Conservation (phyloP, 2,888 invertebrate genomes). For the Pelosia muscerda region DNA sequence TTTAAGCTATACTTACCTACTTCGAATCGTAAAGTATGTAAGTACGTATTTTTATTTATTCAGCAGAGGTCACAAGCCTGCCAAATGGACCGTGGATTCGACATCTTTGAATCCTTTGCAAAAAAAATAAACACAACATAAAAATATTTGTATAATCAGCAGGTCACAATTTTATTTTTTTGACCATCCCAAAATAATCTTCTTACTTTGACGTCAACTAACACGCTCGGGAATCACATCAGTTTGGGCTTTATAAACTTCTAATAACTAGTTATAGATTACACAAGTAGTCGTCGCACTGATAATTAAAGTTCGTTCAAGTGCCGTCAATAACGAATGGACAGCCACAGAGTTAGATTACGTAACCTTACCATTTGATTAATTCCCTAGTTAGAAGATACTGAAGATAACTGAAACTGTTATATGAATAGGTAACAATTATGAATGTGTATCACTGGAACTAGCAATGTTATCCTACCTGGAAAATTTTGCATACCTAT, state of each 20-base stretch:
- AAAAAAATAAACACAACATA: not conserved
- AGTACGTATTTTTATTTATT: not conserved
- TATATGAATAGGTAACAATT: too few species aligned
- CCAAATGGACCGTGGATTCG: not conserved
- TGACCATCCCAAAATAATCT: not conserved
- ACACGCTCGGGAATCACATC: not conserved
- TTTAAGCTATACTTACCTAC: not conserved
- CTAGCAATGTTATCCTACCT: too few species aligned
- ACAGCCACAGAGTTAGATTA: not conserved
- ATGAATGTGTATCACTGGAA: too few species aligned
- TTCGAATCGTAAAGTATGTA: not conserved
- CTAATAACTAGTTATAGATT: not conserved
- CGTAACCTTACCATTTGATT: not conserved
- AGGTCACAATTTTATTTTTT: not conserved
- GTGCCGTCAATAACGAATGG: not conserved
- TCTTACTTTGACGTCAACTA: not conserved
- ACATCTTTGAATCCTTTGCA: not conserved
- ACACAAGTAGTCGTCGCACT: conserved; percentile 1
- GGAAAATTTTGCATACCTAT: too few species aligned
- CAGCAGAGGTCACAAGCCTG: not conserved
- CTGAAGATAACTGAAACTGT: not conserved
- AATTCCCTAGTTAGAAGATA: not conserved
- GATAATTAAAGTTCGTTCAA: not conserved
- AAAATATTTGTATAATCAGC: not conserved
- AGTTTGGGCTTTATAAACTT: conserved; percentile 2